Evolutionary conservation across 2,797 vertebrate genomes (phyloP).

Genomic region (Mormyrops boulengeri): DNA sequence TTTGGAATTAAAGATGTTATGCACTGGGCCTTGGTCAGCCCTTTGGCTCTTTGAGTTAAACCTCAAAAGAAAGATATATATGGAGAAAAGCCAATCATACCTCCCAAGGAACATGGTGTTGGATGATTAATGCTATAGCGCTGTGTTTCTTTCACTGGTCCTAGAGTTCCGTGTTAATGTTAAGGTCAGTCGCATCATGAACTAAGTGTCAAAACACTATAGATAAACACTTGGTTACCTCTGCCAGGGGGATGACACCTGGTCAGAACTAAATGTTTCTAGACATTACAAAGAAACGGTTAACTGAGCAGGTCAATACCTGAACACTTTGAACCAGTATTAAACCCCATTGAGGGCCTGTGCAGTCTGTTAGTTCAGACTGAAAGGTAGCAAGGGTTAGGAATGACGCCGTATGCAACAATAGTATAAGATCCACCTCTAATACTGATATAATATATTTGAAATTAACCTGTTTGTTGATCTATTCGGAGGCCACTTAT

Average conservation of each 20-base stretch:
- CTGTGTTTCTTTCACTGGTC: background rate
- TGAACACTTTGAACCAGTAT: background rate
- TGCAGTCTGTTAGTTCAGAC: background rate
- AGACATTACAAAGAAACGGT: background rate
- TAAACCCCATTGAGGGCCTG: background rate
- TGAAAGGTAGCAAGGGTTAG: background rate
- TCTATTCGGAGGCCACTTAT: conserved; percentile 29
- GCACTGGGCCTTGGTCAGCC: background rate
- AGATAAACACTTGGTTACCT: background rate
- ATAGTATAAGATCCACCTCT: conserved; percentile 68
- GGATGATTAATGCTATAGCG: background rate
- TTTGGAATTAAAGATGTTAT: background rate
- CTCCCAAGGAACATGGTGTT: background rate
- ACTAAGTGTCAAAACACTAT: background rate
- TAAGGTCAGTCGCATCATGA: background rate
- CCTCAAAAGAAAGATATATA: background rate
- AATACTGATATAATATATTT: conserved; percentile 63
- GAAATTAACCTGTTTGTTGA: conserved; percentile 44
- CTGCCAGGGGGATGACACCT: background rate
- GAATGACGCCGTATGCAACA: background rate
- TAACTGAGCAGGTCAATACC: background rate
- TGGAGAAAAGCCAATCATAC: background rate
- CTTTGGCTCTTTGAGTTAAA: background rate
- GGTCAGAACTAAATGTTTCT: background rate
- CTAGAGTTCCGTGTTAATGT: background rate